Conservation (phyloP, 1,140 invertebrate species). For the Aphis craccivora region DNA sequence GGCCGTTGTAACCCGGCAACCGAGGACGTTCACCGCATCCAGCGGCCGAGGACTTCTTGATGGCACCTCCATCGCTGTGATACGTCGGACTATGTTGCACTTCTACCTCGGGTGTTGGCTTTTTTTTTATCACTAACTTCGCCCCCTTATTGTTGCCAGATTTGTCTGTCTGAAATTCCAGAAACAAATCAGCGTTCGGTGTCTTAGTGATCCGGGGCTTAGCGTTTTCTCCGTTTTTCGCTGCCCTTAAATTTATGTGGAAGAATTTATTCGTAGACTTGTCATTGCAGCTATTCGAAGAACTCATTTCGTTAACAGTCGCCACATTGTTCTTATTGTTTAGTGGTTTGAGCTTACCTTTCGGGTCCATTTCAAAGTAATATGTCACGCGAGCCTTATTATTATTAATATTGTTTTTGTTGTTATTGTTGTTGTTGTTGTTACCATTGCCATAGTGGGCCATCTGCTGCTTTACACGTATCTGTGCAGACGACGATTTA, state of each 20-base stretch:
- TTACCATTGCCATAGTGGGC: neutral
- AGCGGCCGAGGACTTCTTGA: neutral
- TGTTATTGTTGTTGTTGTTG: neutral
- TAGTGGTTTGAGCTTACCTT: slow-evolving; percentile 28
- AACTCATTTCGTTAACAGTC: neutral
- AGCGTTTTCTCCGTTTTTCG: neutral
- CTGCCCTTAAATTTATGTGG: slow-evolving; percentile 2
- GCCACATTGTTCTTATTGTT: slow-evolving; percentile 23
- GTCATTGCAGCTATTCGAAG: neutral
- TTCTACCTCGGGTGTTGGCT: neutral
- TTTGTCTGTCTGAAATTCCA: slow-evolving; percentile 37
- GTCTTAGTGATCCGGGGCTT: neutral
- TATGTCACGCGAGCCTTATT: slow-evolving; percentile 2
- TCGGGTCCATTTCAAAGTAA: slow-evolving; percentile 46
- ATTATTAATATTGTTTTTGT: neutral
- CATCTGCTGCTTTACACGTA: neutral
- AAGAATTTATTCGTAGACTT: slow-evolving; percentile 31
- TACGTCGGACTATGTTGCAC: neutral
- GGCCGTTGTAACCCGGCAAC: slow-evolving; percentile 61
- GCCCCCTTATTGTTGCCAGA: neutral
- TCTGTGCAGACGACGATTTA: neutral
- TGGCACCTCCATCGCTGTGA: neutral
- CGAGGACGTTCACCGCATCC: slow-evolving; percentile 50
- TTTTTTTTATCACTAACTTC: slow-evolving; percentile 37
- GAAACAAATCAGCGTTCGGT: slow-evolving; percentile 18